These are phyloP conservation scores for Lucilia sericata DNA, from an alignment of 1,140 invertebrate species.

Conservation along the genomic window DNA sequence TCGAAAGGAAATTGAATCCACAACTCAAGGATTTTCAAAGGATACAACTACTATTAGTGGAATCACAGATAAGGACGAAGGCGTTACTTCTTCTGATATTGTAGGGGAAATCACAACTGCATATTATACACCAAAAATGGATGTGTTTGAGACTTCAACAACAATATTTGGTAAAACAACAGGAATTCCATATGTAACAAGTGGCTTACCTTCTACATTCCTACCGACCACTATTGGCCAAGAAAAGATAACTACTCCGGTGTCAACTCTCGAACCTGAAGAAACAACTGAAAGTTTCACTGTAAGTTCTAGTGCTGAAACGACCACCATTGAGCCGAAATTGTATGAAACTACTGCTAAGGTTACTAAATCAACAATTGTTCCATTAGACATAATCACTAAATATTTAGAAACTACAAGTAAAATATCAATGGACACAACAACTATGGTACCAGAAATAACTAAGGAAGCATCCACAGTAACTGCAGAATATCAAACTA, in stretches of 20 bases:
- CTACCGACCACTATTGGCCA: neutral
- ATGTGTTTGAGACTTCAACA: neutral
- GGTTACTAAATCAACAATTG: neutral
- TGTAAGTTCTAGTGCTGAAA: neutral
- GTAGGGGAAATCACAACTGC: neutral
- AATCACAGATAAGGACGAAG: neutral
- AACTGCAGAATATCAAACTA: neutral
- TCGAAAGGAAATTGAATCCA: neutral
- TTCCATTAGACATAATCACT: neutral
- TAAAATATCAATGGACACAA: no score
- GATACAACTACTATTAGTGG: neutral
- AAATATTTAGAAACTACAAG: no score
- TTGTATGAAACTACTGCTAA: neutral
- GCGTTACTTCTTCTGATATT: neutral
- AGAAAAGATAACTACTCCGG: neutral
- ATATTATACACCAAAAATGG: neutral
- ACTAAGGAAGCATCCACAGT: neutral
- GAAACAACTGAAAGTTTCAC: neutral
- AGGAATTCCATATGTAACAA: constrained; percentile 20
- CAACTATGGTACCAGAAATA: neutral
- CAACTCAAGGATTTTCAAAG: neutral
- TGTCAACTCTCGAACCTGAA: neutral
- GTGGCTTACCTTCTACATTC: neutral
- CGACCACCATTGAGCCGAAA: neutral
- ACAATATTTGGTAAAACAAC: constrained; percentile 25